Evolutionary conservation across 2,113 vertebrate genomes (phyloP).

Genomic region (Leucoraja erinaceus): DNA sequence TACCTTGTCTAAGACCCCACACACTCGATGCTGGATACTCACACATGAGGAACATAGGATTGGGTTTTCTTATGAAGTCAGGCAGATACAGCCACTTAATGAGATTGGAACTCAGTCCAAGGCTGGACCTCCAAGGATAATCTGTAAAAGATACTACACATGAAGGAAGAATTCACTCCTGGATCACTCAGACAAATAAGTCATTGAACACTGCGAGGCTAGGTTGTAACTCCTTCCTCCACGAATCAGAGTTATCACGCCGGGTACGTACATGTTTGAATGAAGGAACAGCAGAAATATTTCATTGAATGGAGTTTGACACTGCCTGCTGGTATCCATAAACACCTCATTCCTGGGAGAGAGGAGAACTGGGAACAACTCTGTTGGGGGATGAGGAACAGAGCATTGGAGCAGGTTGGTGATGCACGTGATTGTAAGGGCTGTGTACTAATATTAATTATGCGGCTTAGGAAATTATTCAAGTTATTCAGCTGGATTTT

Average conservation of each 20-base stretch:
- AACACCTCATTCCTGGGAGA: not conserved
- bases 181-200: not conserved
- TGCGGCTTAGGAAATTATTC: not conserved
- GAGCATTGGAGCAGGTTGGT: not conserved
- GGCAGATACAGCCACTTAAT: constrained; percentile 69
- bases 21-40: constrained; percentile 42
- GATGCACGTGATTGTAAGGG: not conserved
- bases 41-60: constrained; percentile 63
- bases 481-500: not conserved
- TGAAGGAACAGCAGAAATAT: not conserved
- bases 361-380: not conserved
- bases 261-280: not conserved
- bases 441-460: not conserved
- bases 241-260: not conserved
- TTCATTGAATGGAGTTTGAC: not conserved
- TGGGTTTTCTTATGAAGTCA: constrained; percentile 60
- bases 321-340: not conserved
- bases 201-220: not conserved
- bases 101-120: constrained; percentile 58
- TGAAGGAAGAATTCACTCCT: not conserved
- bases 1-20: not conserved
- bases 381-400: not conserved
- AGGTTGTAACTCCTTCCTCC: not conserved
- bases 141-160: constrained; percentile 50
- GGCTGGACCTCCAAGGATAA: constrained; percentile 61